Percentiles rank a stretch among this genome's conserved stretches.
These are phyloP conservation scores for Heliconius melpomene DNA, from an alignment of 1,140 invertebrate genomes.

Conservation along the genomic window DNA sequence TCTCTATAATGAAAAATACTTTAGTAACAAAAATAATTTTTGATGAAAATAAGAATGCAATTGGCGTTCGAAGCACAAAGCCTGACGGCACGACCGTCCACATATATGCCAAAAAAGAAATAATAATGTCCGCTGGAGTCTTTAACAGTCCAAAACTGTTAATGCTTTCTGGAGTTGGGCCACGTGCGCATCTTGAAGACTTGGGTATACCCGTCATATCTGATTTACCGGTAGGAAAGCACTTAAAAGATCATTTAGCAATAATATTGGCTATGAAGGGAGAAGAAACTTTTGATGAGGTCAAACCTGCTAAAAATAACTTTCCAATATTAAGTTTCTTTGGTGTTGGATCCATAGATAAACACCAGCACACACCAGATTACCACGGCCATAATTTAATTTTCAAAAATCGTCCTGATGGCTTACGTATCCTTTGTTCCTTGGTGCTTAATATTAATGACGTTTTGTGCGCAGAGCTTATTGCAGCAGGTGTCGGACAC, in stretches of 20 bases:
- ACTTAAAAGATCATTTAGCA: constrained; percentile 86
- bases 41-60: not conserved
- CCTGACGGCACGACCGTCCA: not conserved
- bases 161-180: constrained; percentile 86
- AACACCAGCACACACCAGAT: not conserved
- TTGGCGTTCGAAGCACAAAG: not conserved
- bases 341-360: not conserved
- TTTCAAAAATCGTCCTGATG: constrained; percentile 4
- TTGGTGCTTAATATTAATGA: not conserved
- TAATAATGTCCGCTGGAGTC: constrained; percentile 85
- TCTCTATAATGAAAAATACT: constrained; percentile 5
- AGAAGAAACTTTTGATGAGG: constrained; percentile 52
- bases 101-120: not conserved
- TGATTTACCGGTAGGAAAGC: constrained; percentile 86
- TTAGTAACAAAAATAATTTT: not conserved
- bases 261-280: constrained; percentile 83
- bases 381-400: constrained; percentile 3
- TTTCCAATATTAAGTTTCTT: not conserved
- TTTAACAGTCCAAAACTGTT: constrained; percentile 84
- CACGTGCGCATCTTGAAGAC: constrained; percentile 79
- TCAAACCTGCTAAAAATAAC: not conserved
- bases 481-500: constrained; percentile 16
- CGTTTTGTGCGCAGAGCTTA: constrained; percentile 27
- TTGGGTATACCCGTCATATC: constrained; percentile 82
- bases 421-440: not conserved